A percentile compares a stretch with the other conserved stretches of the same genome.
Conservation (phyloP, 2,888 invertebrate genomes). For the Nebria brevicollis region DNA sequence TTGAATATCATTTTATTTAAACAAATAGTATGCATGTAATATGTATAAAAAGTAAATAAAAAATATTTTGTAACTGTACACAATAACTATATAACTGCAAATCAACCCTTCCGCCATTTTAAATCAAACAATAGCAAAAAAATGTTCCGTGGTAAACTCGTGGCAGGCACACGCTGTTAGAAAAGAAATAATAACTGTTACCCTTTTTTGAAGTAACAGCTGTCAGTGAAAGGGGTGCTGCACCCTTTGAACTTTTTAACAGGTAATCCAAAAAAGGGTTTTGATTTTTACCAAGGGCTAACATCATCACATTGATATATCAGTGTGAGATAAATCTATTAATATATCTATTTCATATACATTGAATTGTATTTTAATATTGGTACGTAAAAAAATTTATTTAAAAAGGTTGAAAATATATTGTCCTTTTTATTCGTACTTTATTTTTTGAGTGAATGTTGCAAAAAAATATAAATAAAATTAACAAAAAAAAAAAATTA, state of each 20-base stretch:
- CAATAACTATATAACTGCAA: neutral
- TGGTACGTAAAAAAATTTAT: conserved; percentile 3
- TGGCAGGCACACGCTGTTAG: conserved; percentile 10
- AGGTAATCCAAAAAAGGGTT: conserved; percentile 40
- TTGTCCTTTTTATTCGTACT: neutral
- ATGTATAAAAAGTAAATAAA: neutral
- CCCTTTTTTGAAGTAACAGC: conserved; percentile 34
- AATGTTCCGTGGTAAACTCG: neutral
- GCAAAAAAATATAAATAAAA: neutral
- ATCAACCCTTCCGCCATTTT: neutral
- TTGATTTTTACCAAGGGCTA: conserved; percentile 25
- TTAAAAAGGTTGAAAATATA: conserved; percentile 10
- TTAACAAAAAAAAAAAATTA: neutral
- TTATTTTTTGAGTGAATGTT: neutral
- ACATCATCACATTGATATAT: conserved; percentile 12
- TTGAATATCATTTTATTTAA: no score
- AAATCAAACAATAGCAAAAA: conserved; percentile 3
- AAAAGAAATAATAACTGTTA: conserved; percentile 7
- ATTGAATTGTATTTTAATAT: conserved; percentile 3
- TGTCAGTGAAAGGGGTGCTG: conserved; percentile 30
- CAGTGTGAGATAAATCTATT: conserved; percentile 9
- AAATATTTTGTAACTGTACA: neutral
- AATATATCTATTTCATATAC: neutral
- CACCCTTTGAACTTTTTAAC: conserved; percentile 23
- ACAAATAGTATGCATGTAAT: no score